Conservation (phyloP, 2,113 vertebrate genomes). For the Amphiprion percula region DNA sequence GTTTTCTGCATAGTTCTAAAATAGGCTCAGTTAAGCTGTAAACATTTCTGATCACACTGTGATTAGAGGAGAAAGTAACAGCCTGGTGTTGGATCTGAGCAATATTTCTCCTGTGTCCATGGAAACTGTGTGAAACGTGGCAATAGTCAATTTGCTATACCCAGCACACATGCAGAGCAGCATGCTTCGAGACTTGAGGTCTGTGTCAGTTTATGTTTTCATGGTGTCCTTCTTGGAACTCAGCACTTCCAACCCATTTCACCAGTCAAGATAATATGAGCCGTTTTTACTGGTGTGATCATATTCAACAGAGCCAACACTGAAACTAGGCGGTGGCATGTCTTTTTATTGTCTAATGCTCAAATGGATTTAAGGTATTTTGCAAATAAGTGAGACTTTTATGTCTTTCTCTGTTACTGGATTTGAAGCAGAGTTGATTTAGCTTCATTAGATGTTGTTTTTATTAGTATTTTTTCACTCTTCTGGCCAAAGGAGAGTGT, state of each 20-base stretch:
- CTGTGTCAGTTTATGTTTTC: conserved; percentile 45
- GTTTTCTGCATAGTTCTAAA: not conserved
- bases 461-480: too few relatives aligned
- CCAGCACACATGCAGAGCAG: conserved; percentile 34
- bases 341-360: not conserved
- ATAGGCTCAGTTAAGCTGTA: conserved; percentile 7
- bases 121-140: conserved; percentile 65
- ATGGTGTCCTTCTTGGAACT: conserved; percentile 18
- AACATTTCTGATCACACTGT: conserved; percentile 18
- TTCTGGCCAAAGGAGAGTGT: too few relatives aligned
- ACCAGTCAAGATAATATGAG: not conserved
- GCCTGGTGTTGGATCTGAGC: conserved; percentile 7
- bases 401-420: not conserved
- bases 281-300: conserved; percentile 27
- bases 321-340: conserved; percentile 13
- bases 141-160: conserved; percentile 39
- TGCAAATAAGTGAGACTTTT: too few relatives aligned
- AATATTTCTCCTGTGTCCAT: conserved; percentile 64
- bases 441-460: conserved; percentile 3
- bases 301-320: not conserved
- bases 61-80: conserved; percentile 25
- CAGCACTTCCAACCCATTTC: conserved; percentile 1
- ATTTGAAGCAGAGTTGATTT: conserved; percentile 25
- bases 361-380: not conserved
- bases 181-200: conserved; percentile 32